Conservation (phyloP, 1,140 invertebrate species). For the Lasioglossum baleicum region DNA sequence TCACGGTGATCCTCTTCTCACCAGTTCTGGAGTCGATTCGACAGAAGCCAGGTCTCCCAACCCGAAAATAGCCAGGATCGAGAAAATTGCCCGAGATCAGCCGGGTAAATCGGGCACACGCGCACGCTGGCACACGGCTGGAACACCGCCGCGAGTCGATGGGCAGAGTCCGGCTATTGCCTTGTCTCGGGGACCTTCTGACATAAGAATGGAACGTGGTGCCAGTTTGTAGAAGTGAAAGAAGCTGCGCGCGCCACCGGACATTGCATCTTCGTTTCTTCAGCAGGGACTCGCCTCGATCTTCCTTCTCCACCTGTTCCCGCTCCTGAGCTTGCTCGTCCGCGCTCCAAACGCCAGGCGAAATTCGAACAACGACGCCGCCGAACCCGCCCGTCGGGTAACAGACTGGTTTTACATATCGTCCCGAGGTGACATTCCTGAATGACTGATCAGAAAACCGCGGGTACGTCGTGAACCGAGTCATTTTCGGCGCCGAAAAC, state of each 20-base stretch:
- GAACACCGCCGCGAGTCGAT: too few species aligned
- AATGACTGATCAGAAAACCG: too few species aligned
- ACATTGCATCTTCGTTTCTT: constrained; percentile 36
- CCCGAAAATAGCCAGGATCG: too few species aligned
- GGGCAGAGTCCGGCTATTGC: constrained; percentile 31
- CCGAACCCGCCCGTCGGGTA: too few species aligned
- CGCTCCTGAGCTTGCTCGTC: neutral
- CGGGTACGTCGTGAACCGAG: too few species aligned
- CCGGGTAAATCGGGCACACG: neutral
- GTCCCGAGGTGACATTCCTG: too few species aligned
- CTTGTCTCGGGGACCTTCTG: constrained; percentile 33
- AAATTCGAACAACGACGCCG: neutral
- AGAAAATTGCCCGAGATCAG: neutral
- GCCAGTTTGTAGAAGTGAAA: constrained; percentile 50
- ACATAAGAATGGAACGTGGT: constrained; percentile 42
- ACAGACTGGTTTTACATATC: too few species aligned
- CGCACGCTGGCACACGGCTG: neutral
- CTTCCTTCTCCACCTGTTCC: constrained; percentile 31
- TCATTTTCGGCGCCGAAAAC: too few species aligned
- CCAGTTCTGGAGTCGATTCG: too few species aligned
- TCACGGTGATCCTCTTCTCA: too few species aligned
- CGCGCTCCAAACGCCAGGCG: neutral
- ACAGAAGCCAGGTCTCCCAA: too few species aligned
- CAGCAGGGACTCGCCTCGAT: constrained; percentile 12
- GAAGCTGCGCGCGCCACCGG: constrained; percentile 49